These are phyloP conservation scores for Coreius guichenoti DNA, from an alignment of 2,797 vertebrate species.

Conservation along the genomic window DNA sequence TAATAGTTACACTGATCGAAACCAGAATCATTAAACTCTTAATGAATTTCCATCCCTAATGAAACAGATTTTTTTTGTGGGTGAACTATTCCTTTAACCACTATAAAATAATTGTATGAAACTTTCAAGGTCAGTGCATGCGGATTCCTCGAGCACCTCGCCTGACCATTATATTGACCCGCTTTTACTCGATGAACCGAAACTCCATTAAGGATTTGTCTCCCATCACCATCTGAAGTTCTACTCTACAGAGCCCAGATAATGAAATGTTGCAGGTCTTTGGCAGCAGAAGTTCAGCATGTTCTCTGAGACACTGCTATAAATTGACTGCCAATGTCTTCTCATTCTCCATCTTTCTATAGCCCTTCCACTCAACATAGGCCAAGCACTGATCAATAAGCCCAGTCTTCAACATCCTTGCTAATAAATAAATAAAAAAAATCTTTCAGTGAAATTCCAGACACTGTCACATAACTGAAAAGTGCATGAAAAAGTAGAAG, in stretches of 20 bases:
- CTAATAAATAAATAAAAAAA: not conserved
- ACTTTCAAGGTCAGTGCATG: not conserved
- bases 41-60: not conserved
- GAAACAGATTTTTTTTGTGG: not conserved
- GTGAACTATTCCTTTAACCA: not conserved
- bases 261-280: constrained; percentile 74
- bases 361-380: constrained; percentile 45
- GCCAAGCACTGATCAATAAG: not conserved
- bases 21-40: not conserved
- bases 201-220: constrained; percentile 20
- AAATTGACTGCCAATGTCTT: constrained; percentile 67
- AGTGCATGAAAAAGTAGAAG: not conserved
- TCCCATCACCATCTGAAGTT: constrained; percentile 20
- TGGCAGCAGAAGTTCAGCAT: constrained; percentile 34
- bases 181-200: constrained; percentile 19
- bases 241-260: constrained; percentile 73
- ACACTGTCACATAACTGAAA: constrained; percentile 13
- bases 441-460: not conserved
- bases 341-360: constrained; percentile 28
- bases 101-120: not conserved
- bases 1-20: not conserved
- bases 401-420: not conserved
- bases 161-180: constrained; percentile 12
- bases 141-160: not conserved
- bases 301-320: constrained; percentile 3